A percentile compares a stretch with the other conserved stretches of the same genome.
Evolutionary conservation across 2,113 vertebrate genomes (phyloP).

Genomic region (Xyliphius kryptos): DNA sequence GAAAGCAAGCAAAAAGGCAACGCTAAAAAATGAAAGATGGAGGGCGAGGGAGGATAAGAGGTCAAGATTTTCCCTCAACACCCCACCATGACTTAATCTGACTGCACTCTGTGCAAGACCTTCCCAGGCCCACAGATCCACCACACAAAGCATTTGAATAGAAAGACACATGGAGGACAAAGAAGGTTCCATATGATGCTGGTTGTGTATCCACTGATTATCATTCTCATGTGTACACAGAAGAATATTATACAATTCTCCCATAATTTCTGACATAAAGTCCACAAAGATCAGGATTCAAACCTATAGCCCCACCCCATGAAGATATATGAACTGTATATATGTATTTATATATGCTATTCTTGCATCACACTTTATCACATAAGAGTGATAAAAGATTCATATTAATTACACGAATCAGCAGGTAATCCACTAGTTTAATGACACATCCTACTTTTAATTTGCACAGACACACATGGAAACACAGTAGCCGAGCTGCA

Average conservation of each 20-base stretch:
- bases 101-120: constrained; percentile 82
- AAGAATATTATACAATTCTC: no score
- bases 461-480: constrained; percentile 9
- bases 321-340: no score
- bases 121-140: constrained; percentile 79
- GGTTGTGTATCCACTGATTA: neutral
- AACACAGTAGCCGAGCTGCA: constrained; percentile 1
- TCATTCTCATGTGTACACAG: neutral
- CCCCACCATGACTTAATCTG: constrained; percentile 91
- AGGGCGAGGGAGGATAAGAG: constrained; percentile 80
- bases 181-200: neutral
- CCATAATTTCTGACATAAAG: no score
- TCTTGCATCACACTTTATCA: neutral
- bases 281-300: no score
- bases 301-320: no score
- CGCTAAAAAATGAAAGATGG: constrained; percentile 44
- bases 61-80: constrained; percentile 98
- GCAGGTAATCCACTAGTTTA: constrained; percentile 9
- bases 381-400: neutral
- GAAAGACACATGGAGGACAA: constrained; percentile 21
- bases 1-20: constrained; percentile 68
- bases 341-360: no score
- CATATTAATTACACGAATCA: neutral
- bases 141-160: constrained; percentile 58
- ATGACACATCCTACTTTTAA: constrained; percentile 8